A percentile compares a stretch with the other conserved stretches of the same genome.
Conservation (phyloP, 2,888 invertebrate species). For the Melieria omissa region DNA sequence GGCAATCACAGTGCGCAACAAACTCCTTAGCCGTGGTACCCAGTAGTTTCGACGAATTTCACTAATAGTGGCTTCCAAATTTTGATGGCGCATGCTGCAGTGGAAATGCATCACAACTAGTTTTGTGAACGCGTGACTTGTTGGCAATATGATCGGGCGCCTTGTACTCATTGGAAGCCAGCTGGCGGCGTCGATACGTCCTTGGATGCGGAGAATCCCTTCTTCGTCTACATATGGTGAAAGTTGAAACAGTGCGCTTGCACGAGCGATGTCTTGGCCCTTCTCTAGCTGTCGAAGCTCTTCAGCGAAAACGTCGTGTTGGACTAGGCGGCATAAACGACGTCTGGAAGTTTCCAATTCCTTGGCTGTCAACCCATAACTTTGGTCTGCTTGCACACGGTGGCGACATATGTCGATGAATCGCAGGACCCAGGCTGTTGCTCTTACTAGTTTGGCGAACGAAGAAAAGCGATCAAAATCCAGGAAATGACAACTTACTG, state of each 20-base stretch:
- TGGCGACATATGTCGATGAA: conserved; percentile 4
- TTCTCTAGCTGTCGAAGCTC: conserved; percentile 1
- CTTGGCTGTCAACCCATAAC: conserved; percentile 5
- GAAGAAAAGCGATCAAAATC: background rate
- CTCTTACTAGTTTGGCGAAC: background rate
- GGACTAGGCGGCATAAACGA: conserved; percentile 2
- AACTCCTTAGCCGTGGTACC: conserved; percentile 30
- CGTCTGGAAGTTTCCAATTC: background rate
- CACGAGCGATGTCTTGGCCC: background rate
- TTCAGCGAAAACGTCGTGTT: background rate
- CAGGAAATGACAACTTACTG: too few relatives aligned
- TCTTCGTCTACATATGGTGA: conserved; percentile 22
- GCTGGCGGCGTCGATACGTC: conserved; percentile 34
- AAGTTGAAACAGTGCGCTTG: conserved; percentile 5
- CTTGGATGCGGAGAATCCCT: conserved; percentile 16
- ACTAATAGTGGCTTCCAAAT: conserved; percentile 38
- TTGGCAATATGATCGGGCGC: conserved; percentile 35
- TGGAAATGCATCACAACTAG: conserved; percentile 31
- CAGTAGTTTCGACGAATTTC: conserved; percentile 28
- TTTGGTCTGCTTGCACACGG: background rate
- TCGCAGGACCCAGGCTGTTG: conserved; percentile 8
- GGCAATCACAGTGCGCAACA: conserved; percentile 24
- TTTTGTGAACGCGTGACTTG: conserved; percentile 28
- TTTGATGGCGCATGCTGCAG: conserved; percentile 37
- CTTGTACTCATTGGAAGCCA: conserved; percentile 33